Evolutionary conservation across 1,140 invertebrate genomes (phyloP).

Genomic region (Trissolcus basalis): DNA sequence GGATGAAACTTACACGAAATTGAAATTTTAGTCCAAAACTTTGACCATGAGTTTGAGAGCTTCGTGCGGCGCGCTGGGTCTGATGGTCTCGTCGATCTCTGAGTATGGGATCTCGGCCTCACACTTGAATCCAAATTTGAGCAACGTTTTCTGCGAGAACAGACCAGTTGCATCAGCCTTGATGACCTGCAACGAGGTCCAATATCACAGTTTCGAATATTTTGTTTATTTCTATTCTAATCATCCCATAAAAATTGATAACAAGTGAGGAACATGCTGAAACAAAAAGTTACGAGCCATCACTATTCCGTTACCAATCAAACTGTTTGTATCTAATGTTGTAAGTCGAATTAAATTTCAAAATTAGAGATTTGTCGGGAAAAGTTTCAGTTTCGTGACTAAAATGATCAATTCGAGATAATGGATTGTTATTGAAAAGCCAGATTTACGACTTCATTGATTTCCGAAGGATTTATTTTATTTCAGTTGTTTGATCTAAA

Average conservation of each 20-base stretch:
- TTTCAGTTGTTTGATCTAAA: no score
- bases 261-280: conserved; percentile 70
- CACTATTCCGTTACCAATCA: conserved; percentile 13
- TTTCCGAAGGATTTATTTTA: no score
- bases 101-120: conserved; percentile 81
- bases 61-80: conserved; percentile 79
- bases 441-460: no score
- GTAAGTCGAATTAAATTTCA: no score
- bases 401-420: no score
- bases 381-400: no score
- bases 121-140: conserved; percentile 80
- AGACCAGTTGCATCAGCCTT: conserved; percentile 87
- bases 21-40: conserved; percentile 55
- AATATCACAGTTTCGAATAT: conserved; percentile 22
- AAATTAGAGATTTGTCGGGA: no score
- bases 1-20: not conserved
- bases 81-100: conserved; percentile 78
- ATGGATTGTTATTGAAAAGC: no score
- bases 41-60: conserved; percentile 81
- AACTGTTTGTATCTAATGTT: no score
- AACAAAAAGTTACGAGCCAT: conserved; percentile 62
- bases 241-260: conserved; percentile 68
- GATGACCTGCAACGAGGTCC: conserved; percentile 78
- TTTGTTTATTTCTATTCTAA: conserved; percentile 11
- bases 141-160: conserved; percentile 84